A percentile compares a stretch with the other conserved stretches of the same genome.
These are phyloP conservation scores for Tipula lateralis DNA, from an alignment of 2,888 invertebrate genomes.

Conservation along the genomic window DNA sequence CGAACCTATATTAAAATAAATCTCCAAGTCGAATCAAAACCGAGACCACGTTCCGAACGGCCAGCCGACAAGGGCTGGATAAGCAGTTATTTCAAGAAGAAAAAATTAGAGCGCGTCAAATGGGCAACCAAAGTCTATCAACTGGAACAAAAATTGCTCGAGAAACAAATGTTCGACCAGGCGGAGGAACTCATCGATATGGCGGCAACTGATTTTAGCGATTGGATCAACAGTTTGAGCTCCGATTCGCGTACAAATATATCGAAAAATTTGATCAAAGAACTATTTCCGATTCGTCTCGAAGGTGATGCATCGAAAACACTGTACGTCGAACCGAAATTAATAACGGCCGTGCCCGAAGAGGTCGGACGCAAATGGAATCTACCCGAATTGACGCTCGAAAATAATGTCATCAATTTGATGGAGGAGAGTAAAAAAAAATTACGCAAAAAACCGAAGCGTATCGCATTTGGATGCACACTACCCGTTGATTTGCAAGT, in stretches of 20 bases:
- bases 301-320: constrained; percentile 39
- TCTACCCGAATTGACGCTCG: constrained; percentile 43
- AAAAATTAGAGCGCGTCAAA: constrained; percentile 42
- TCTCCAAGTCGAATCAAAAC: constrained; percentile 41
- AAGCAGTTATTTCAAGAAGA: constrained; percentile 40
- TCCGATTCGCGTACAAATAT: constrained; percentile 41
- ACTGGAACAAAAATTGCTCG: constrained; percentile 38
- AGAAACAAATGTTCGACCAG: constrained; percentile 45
- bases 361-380: constrained; percentile 46
- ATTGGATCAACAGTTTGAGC: constrained; percentile 46
- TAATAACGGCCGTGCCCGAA: constrained; percentile 45
- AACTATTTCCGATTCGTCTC: constrained; percentile 45
- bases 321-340: constrained; percentile 45
- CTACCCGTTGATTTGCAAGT: constrained; percentile 43
- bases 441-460: constrained; percentile 36
- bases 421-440: constrained; percentile 37
- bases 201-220: constrained; percentile 43
- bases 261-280: constrained; percentile 44
- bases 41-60: constrained; percentile 38
- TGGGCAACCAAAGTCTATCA: constrained; percentile 46
- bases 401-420: constrained; percentile 44
- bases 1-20: constrained; percentile 38
- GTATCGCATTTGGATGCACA: constrained; percentile 46
- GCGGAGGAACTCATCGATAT: constrained; percentile 48
- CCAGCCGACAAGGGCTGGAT: constrained; percentile 42